Evolutionary conservation across 37 sponge, comb jelly and placozoan genomes (phyloP).

Genomic region (Eunapius fragilis): DNA sequence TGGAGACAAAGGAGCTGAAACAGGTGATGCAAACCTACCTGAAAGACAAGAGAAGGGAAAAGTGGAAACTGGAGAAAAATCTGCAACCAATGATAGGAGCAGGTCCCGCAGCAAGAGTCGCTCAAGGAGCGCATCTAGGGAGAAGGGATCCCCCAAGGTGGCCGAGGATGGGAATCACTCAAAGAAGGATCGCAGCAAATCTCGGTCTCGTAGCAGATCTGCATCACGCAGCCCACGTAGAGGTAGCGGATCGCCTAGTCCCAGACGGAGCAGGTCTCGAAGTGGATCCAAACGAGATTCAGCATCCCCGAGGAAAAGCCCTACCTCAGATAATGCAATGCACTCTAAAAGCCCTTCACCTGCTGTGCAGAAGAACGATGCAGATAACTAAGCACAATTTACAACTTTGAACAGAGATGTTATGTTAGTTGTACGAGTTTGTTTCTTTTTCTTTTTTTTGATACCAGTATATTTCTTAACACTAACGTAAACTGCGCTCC

Average conservation of each 20-base stretch:
- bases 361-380: slow-evolving; percentile 2
- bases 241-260: no score
- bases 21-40: neutral
- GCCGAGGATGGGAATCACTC: neutral
- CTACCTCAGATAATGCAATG: slow-evolving; percentile 30
- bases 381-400: neutral
- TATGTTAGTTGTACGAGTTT: no score
- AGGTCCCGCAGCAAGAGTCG: slow-evolving; percentile 42
- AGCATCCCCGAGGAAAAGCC: neutral
- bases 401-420: no score
- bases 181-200: neutral
- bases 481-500: no score
- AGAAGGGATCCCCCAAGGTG: neutral
- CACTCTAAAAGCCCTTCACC: slow-evolving; percentile 44
- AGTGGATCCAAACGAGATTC: neutral
- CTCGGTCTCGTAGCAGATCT: neutral
- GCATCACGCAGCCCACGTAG: neutral
- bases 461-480: no score
- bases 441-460: neutral
- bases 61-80: neutral
- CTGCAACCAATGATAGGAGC: slow-evolving; percentile 16
- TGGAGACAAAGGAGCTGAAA: neutral
- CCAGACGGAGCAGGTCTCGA: neutral
- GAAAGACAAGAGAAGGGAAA: neutral
- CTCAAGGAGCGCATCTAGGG: neutral